These are phyloP conservation scores for Axea sp. DNA, from an alignment of 2,888 invertebrate genomes.

Conservation along the genomic window DNA sequence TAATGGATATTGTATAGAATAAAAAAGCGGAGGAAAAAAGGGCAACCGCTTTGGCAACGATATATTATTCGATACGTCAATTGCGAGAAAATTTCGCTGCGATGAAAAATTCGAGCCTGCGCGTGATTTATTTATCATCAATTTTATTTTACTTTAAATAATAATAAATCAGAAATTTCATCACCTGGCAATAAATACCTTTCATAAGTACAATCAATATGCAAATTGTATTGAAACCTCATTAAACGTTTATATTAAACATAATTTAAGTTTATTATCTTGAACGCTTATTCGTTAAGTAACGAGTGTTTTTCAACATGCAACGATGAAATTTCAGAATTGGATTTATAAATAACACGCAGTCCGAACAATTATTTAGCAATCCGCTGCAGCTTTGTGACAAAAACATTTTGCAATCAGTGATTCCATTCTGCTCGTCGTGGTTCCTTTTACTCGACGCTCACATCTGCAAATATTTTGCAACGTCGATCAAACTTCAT, in stretches of 20 bases:
- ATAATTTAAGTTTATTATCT: conserved; percentile 35
- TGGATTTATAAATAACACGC: conserved; percentile 38
- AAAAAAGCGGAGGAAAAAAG: conserved; percentile 2
- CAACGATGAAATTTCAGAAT: conserved; percentile 9
- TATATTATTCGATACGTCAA: conserved; percentile 17
- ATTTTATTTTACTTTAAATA: conserved; percentile 56
- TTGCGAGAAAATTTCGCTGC: conserved; percentile 28
- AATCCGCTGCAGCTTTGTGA: conserved; percentile 30
- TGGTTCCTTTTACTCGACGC: conserved; percentile 40
- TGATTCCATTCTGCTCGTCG: conserved; percentile 23
- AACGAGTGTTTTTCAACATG: conserved; percentile 20
- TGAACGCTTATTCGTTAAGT: conserved; percentile 3
- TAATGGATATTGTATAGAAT: conserved; percentile 37
- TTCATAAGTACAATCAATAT: conserved; percentile 39
- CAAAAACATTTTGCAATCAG: conserved; percentile 42
- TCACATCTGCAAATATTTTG: conserved; percentile 52
- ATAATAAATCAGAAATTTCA: conserved; percentile 29
- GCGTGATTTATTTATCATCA: conserved; percentile 65
- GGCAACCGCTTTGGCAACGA: conserved; percentile 15
- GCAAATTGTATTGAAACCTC: conserved; percentile 25
- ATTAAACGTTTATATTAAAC: conserved; percentile 22
- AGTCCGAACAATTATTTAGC: conserved; percentile 41
- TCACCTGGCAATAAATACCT: conserved; percentile 26
- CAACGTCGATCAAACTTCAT: conserved; percentile 50
- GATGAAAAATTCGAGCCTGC: conserved; percentile 19